Base-by-base conservation (phyloP, 2,888 invertebrate species). In the Galerucella pusilla region DNA sequence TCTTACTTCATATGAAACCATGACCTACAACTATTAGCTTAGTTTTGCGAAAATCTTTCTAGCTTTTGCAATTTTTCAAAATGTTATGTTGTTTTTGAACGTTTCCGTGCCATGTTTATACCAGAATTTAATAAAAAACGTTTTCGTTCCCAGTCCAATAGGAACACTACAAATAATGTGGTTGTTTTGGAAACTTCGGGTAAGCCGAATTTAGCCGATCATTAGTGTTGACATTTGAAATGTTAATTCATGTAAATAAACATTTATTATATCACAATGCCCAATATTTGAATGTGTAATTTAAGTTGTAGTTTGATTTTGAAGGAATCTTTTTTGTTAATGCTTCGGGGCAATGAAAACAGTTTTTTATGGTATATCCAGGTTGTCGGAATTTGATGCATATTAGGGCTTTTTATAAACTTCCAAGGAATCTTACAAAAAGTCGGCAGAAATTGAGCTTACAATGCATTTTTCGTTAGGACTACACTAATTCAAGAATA, bases 31-130 rank as follows among this genome's bases (percentile, higher is more conserved):
- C 45, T 16, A 46, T 64, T 4, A 35, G 66, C 70, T 57, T 67
- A 77, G 77, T 77, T 73, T 71, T 74, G 67, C 64, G 46, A 42
- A 69, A 25, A 74, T 67, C 65, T 74, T 72, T 65, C 73, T 75
- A 77, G 75, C 75, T 71, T 73, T 59, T 35, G 72, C 57, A 67
- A 75, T 70, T 78, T 78, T 75, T 16, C 45, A 35, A 35, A 45
- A 60, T 65, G 60, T 14, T 20, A 35, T 67, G 49, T 49, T 65
- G n/a, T 5, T 66, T 9, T 54, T 6, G 4, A 65, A 65, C 9
- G 46, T 16, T 45, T 5, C 20, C 1, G 46, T 65, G 64, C n/a
- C 28, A 46, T 65, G 64, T 65, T 65, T 42, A 11, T 45, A 35
- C 28, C 5, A 35, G n/a, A n/a, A 61, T 35, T 35, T 14, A 35